Percentiles rank a stretch among this genome's conserved stretches.
phyloP scores from a whole-genome alignment of 2,113 vertebrate genomes.

The Mus musculus region DNA sequence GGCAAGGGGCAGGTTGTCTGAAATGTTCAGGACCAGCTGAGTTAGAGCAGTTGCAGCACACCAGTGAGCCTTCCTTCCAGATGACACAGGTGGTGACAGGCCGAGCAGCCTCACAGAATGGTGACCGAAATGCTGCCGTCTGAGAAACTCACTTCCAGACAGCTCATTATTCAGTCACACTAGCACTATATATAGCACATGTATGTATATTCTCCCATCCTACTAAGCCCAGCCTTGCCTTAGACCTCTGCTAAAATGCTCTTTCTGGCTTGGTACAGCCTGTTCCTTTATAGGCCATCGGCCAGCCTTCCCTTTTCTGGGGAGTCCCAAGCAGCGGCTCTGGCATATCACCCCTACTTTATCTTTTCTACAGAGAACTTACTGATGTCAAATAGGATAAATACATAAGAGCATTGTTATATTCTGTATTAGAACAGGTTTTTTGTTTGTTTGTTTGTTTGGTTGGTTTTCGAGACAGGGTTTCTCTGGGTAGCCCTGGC shows the following conservation, averaged over 20 bases:
- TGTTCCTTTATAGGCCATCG: background rate
- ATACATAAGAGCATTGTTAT: background rate
- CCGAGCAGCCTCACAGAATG: background rate
- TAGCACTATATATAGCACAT: background rate
- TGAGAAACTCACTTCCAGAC: background rate
- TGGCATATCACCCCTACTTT: accelerated
- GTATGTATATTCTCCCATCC: too few species aligned
- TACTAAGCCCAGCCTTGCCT: background rate
- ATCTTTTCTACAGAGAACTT: background rate
- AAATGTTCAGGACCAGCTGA: background rate
- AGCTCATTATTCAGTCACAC: accelerated
- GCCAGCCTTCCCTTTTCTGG: background rate
- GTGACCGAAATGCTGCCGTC: accelerated
- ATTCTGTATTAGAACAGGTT: background rate
- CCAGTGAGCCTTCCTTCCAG: too few species aligned
- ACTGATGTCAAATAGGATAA: too few species aligned
- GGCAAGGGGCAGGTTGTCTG: background rate
- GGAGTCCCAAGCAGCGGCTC: background rate
- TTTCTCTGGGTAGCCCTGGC: too few species aligned
- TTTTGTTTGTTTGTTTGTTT: too few species aligned
- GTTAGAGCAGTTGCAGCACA: background rate
- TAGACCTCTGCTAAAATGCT: background rate
- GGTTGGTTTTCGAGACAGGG: too few species aligned
- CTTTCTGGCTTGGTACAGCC: background rate
- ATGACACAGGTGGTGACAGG: background rate